Conservation (phyloP, 1,140 invertebrate genomes). For the Piezodorus guildinii region DNA sequence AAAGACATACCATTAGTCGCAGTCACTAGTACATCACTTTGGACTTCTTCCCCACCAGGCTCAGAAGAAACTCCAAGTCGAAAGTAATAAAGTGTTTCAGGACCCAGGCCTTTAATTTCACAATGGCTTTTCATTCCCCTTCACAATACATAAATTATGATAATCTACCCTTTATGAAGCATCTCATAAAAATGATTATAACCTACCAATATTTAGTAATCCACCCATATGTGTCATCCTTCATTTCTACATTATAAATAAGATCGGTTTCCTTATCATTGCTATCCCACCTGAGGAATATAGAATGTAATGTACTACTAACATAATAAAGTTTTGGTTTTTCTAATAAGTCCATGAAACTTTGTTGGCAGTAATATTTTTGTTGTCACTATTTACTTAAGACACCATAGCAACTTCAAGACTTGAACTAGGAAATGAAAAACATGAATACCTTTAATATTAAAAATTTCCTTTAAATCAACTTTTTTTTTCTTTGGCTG, state of each 20-base stretch:
- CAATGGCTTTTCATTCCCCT: not conserved
- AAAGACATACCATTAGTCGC: not conserved
- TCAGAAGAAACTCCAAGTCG: not conserved
- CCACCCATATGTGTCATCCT: not conserved
- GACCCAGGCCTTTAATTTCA: slow-evolving; percentile 1
- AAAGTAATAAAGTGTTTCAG: slow-evolving; percentile 22
- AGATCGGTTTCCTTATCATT: not conserved
- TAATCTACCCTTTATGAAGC: no score
- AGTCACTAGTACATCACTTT: not conserved
- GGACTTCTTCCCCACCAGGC: not conserved
- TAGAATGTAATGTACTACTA: not conserved
- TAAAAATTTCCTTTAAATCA: no score
- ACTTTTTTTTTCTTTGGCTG: no score
- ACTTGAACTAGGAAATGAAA: no score
- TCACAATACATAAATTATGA: not conserved
- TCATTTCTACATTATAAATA: slow-evolving; percentile 20
- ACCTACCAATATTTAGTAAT: slow-evolving; percentile 12
- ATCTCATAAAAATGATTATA: no score
- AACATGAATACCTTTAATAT: no score
- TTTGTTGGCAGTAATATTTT: no score
- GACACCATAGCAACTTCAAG: no score
- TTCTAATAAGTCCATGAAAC: no score
- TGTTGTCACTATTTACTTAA: no score
- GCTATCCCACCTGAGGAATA: not conserved
- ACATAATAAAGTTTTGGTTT: not conserved